Evolutionary conservation across 2,888 invertebrate genomes (phyloP).

Genomic region (Lepidochrysops patricia): DNA sequence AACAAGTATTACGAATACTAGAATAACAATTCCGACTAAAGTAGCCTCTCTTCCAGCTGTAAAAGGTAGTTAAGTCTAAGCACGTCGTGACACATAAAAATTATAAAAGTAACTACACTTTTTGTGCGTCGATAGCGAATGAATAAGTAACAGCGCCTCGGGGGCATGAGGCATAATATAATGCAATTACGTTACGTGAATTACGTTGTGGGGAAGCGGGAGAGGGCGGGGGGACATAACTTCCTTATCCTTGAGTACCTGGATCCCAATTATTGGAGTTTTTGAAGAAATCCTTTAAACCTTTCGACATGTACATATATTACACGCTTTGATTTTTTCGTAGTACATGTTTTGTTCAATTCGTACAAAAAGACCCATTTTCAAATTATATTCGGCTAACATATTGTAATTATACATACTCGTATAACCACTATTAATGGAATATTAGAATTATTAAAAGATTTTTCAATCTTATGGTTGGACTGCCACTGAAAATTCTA

Average conservation of each 20-base stretch:
- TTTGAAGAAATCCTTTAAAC: neutral
- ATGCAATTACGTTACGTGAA: slow-evolving; percentile 15
- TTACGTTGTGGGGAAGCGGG: neutral
- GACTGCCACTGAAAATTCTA: too few species aligned
- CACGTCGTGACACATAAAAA: neutral
- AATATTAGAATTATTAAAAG: too few species aligned
- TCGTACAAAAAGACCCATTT: too few species aligned
- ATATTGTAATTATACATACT: too few species aligned
- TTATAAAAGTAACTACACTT: slow-evolving; percentile 12
- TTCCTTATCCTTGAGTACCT: slow-evolving; percentile 2
- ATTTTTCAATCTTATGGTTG: too few species aligned
- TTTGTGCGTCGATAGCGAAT: slow-evolving; percentile 13
- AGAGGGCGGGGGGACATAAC: neutral
- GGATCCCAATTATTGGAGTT: slow-evolving; percentile 4
- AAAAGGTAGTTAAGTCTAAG: neutral
- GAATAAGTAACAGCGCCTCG: slow-evolving; percentile 11
- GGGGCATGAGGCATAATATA: slow-evolving; percentile 15
- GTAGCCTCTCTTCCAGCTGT: neutral
- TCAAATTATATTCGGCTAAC: too few species aligned
- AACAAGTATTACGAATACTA: too few species aligned
- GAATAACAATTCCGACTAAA: neutral
- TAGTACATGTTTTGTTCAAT: neutral
- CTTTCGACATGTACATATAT: neutral
- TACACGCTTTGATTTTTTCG: neutral
- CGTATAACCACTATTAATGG: too few species aligned